Conservation (phyloP, 2,113 vertebrate genomes). For the Microtus richardsoni region DNA sequence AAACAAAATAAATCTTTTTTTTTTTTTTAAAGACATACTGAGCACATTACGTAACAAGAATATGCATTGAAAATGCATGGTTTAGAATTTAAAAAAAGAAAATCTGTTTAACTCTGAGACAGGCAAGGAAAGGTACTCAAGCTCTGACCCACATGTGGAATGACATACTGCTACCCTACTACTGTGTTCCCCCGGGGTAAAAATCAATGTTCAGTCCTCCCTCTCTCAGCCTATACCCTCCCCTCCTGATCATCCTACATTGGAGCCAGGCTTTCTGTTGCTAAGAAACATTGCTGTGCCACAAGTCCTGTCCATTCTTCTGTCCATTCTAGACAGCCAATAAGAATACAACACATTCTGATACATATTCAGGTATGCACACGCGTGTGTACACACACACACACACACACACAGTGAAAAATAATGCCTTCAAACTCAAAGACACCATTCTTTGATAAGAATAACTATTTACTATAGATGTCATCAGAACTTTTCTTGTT, state of each 20-base stretch:
- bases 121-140: background rate
- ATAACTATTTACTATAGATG: background rate
- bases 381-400: fast-evolving
- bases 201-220: background rate
- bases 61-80: background rate
- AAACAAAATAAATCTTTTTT: too few relatives aligned
- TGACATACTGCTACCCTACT: background rate
- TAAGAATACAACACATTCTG: background rate
- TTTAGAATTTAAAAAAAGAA: background rate
- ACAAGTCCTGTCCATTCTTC: background rate
- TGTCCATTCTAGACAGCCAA: background rate
- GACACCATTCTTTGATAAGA: background rate
- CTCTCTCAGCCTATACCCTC: background rate
- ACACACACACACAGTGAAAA: background rate
- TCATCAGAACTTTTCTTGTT: background rate
- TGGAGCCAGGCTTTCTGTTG: background rate
- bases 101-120: background rate
- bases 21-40: background rate
- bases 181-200: background rate
- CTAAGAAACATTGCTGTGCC: background rate
- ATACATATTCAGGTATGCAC: background rate
- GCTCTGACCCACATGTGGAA: background rate
- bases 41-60: background rate
- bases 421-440: slow-evolving; percentile 24
- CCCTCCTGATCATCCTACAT: background rate